Base-by-base conservation (phyloP, 2,113 vertebrate genomes). In the Chionodraco myersi region DNA sequence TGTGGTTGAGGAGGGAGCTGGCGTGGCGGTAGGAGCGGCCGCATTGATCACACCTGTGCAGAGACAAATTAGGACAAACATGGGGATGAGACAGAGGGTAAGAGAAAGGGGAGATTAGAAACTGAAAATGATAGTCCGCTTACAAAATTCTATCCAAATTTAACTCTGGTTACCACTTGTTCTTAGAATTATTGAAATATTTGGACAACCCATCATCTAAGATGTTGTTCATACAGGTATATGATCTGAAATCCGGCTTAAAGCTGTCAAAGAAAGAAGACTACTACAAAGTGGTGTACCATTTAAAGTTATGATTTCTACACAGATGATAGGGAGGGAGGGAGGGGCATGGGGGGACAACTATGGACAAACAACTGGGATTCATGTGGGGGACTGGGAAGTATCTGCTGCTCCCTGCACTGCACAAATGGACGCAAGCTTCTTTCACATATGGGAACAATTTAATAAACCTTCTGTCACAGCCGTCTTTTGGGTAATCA, bases 221-320 rank as follows among this genome's bases (percentile, higher is more conserved):
- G 68, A 90, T 53, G 66, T 80, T 82, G 65, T 70, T 90, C 86
- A 88, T 93, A 95, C 94, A 95, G 94, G 94, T 95, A 95, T 95
- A 95, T 95, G 94, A 95, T 95, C 94, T 95, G 91, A 91, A 94
- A 95, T 95, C 94, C 94, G 94, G 94, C 94, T 94, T 73, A 80
- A 56, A 84, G 62, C 83, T 86, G 86, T 81, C 53, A 58, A 77
- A 67, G 72, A 76, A 79, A 67, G 72, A 76, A 79, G 59, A 66
- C 79, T 82, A 82, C 53, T 79, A 84, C 76, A 91, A 89, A 92
- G 88, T 85, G 88, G 85, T 87, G 73, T 62, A 89, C 79, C 84
- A 89, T 83, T 59, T 56, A 75, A 65, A 65, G 14, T 53, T 80
- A 72, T 15, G 62, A 70, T 44, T 67, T 63, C 73, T 86, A 88